Conservation (phyloP, 2,888 invertebrate genomes). For the Ochropacha duplaris region DNA sequence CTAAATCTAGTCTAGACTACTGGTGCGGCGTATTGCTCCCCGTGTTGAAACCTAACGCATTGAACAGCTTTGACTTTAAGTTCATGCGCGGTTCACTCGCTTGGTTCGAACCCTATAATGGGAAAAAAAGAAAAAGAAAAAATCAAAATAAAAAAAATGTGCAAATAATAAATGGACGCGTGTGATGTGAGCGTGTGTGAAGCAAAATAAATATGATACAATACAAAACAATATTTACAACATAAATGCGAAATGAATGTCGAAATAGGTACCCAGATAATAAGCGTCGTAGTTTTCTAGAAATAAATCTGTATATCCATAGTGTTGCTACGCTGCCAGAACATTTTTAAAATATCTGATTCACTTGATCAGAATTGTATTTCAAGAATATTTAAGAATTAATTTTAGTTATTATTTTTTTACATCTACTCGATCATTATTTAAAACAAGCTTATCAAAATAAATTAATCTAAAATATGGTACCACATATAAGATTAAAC, state of each 20-base stretch:
- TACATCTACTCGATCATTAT: too few relatives aligned
- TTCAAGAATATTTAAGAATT: neutral
- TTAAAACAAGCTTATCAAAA: too few relatives aligned
- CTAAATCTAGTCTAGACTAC: constrained; percentile 54
- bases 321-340: constrained; percentile 5
- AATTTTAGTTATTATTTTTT: neutral
- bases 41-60: constrained; percentile 91
- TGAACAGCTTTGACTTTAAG: constrained; percentile 93
- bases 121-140: constrained; percentile 73
- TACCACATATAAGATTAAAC: too few relatives aligned
- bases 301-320: too few relatives aligned
- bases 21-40: constrained; percentile 76
- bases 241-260: neutral
- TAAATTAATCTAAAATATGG: neutral
- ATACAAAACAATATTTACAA: constrained; percentile 10
- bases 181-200: constrained; percentile 21
- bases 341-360: neutral
- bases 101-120: constrained; percentile 85
- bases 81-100: constrained; percentile 88
- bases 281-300: too few relatives aligned
- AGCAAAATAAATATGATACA: constrained; percentile 20
- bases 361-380: too few relatives aligned
- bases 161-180: constrained; percentile 53
- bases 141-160: constrained; percentile 60
- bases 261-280: neutral